Percentiles rank a stretch among this genome's conserved stretches.
phyloP scores from a whole-genome alignment of 1,140 invertebrate genomes.

The Bathynomus jamesi region DNA sequence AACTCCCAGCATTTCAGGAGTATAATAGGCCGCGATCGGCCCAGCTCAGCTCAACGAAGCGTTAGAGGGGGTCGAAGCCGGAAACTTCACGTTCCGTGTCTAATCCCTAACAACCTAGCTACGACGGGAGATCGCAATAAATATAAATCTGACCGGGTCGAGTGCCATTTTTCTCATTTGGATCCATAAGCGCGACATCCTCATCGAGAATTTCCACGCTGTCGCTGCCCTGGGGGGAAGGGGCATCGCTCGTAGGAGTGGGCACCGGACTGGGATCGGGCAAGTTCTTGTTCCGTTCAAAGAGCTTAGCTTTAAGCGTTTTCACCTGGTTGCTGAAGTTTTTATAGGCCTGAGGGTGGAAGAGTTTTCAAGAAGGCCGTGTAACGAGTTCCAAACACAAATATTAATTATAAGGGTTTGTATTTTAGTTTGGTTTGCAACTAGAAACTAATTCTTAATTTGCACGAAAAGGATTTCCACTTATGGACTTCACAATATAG shows the following conservation, averaged over 20 bases:
- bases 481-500: background rate
- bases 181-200: no score
- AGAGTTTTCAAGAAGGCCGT: conserved; percentile 3
- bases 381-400: background rate
- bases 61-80: no score
- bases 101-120: no score
- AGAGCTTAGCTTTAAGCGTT: conserved; percentile 70
- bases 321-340: conserved; percentile 81
- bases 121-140: no score
- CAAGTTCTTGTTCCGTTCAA: conserved; percentile 60
- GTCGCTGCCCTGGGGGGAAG: conserved; percentile 52
- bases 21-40: no score
- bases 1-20: no score
- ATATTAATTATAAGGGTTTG: background rate
- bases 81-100: no score
- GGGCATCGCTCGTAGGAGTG: conserved; percentile 60
- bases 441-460: no score
- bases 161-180: no score
- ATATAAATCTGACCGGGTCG: no score
- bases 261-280: conserved; percentile 51
- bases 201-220: conserved; percentile 27
- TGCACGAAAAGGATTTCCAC: background rate
- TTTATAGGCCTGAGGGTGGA: conserved; percentile 66
- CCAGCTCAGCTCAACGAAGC: no score
- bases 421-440: background rate